Percentiles rank a stretch among this genome's conserved stretches.
These are phyloP conservation scores for Cyphomyrus discorhynchus DNA, from an alignment of 2,113 vertebrate genomes.

Conservation along the genomic window DNA sequence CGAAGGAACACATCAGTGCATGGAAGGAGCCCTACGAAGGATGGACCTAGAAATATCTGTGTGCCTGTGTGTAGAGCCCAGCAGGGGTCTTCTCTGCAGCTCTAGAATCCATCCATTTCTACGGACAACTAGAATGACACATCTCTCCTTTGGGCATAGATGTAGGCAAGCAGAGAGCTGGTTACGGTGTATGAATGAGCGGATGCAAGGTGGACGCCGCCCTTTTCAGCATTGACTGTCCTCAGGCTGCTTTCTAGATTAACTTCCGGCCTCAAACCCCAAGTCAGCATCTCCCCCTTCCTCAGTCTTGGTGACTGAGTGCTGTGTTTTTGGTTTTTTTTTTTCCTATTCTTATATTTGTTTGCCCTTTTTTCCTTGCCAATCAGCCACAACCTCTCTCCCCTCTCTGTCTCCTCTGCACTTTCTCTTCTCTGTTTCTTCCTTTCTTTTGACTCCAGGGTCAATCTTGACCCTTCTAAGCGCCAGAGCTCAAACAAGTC, in stretches of 20 bases:
- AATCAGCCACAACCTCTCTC: conserved; percentile 45
- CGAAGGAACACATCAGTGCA: background rate
- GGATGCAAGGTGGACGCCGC: background rate
- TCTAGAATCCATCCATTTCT: background rate
- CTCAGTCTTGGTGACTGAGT: conserved; percentile 46
- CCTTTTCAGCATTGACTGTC: conserved; percentile 25
- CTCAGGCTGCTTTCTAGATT: conserved; percentile 25
- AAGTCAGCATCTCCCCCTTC: conserved; percentile 19
- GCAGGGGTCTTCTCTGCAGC: background rate
- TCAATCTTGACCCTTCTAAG: conserved; percentile 96
- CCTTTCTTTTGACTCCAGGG: conserved; percentile 63
- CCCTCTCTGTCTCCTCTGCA: conserved; percentile 28
- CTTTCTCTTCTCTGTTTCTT: conserved; percentile 31
- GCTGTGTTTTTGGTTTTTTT: conserved; percentile 36
- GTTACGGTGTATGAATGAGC: conserved; percentile 12
- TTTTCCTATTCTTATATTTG: conserved; percentile 36
- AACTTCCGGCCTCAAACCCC: conserved; percentile 29
- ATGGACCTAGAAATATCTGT: background rate
- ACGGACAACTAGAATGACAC: background rate
- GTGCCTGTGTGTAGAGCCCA: background rate
- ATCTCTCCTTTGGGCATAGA: background rate
- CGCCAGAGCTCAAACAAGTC: conserved; percentile 94
- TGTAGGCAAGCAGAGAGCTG: background rate
- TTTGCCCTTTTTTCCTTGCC: conserved; percentile 51
- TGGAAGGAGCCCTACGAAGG: background rate